Base-by-base conservation (phyloP, 2,797 vertebrate genomes). In the Paratrypauchen microcephalus region DNA sequence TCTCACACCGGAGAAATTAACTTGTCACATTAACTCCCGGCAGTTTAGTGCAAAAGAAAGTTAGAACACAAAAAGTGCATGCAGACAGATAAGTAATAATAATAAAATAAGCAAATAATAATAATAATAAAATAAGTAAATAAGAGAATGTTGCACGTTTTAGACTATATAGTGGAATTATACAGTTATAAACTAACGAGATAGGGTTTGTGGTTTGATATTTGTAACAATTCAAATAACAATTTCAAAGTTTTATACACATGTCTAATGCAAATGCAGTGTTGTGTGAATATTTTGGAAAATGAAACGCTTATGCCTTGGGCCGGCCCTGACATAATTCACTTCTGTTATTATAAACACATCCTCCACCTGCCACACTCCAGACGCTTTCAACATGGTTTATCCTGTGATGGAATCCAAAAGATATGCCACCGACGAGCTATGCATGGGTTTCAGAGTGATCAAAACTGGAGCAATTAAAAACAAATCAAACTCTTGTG, bases 301-400 rank as follows among this genome's bases (percentile, higher is more conserved):
- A n/a, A n/a, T n/a, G n/a, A n/a, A n/a, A n/a, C n/a, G n/a, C n/a
- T n/a, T n/a, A n/a, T n/a, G n/a, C n/a, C n/a, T n/a, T n/a, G n/a
- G n/a, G n/a, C n/a, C n/a, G n/a, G n/a, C n/a, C n/a, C n/a, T n/a
- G n/a, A n/a, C n/a, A 48, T 69, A 2, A 67, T 71, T 50, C 36
- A 66, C 68, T 72, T 64, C 24, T 57, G n/a, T 3, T 30, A 55
- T 48, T 55, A 63, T 75, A 18, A 11, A 6, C 63, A 24, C 11
- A 21, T 65, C 23, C 8, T 69, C 62, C 36, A 65, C 24, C 19
- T 65, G 24, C 50, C 45, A 63, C 30, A 30, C 12, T 16, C 71
- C 50, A 66, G 30, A 55, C 18, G 65, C 39, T 8, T 36, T 70
- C 36, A 54, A 13, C 21, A 66, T 24, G 21, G 26, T 55, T 68